Conservation (phyloP, 2,888 invertebrate genomes). For the Cremastinae sp. region DNA sequence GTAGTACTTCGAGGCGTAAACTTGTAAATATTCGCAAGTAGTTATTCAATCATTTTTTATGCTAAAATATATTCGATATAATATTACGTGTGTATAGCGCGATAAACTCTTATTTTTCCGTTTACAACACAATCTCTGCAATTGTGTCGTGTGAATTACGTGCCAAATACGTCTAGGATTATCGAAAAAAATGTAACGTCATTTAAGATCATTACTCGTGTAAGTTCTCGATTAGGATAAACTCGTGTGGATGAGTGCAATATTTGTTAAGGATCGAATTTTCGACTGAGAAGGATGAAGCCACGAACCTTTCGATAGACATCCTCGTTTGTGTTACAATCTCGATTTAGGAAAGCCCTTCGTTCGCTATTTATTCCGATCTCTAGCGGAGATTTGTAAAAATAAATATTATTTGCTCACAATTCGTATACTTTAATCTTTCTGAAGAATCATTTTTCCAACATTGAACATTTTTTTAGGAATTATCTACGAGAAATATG, state of each 20-base stretch:
- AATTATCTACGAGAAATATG: no score
- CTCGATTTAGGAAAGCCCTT: no score
- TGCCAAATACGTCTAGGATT: constrained; percentile 76
- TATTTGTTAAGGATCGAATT: background rate
- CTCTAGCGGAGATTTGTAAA: constrained; percentile 29
- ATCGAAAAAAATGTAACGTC: constrained; percentile 51
- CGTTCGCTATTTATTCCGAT: no score
- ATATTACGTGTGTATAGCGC: constrained; percentile 46
- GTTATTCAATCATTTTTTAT: background rate
- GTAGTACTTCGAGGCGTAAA: no score
- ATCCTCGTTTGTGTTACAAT: no score
- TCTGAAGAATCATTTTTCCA: no score
- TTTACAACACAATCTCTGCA: constrained; percentile 66
- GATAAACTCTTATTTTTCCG: constrained; percentile 61
- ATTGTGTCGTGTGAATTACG: constrained; percentile 78
- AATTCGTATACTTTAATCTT: no score
- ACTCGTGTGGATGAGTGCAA: constrained; percentile 11
- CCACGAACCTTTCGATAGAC: no score
- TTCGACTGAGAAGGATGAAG: no score
- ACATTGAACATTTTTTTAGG: no score
- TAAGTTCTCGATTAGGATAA: constrained; percentile 55
- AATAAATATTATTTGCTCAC: constrained; percentile 46
- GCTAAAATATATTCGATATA: constrained; percentile 25
- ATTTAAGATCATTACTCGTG: constrained; percentile 46
- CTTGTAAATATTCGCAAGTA: constrained; percentile 4